Percentiles rank a stretch among this genome's conserved stretches.
phyloP scores from a whole-genome alignment of 1,140 invertebrate genomes.

The Daktulosphaira vitifoliae region DNA sequence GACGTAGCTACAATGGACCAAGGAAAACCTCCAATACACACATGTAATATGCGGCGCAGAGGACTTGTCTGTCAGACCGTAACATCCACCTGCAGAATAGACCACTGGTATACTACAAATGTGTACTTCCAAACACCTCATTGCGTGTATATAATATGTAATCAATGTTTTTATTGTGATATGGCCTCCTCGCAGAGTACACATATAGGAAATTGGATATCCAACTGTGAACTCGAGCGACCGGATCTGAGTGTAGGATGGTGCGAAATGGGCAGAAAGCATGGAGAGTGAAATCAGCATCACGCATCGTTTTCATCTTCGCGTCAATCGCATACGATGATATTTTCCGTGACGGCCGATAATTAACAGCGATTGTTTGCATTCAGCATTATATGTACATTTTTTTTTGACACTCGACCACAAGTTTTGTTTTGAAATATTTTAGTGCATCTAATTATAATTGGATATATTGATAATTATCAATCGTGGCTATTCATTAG shows the following conservation, averaged over 20 bases:
- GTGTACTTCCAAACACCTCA: slow-evolving; percentile 2
- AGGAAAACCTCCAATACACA: too few relatives aligned
- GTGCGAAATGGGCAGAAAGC: slow-evolving; percentile 2
- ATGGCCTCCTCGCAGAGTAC: too few relatives aligned
- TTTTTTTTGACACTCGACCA: too few relatives aligned
- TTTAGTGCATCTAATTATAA: too few relatives aligned
- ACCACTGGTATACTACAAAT: too few relatives aligned
- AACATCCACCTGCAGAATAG: slow-evolving; percentile 20
- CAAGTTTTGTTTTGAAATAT: too few relatives aligned
- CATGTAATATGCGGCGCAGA: too few relatives aligned
- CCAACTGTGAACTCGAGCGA: neutral
- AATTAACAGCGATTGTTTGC: slow-evolving; percentile 6
- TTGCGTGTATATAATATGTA: neutral
- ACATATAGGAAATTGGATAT: slow-evolving; percentile 14
- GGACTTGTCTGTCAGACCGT: slow-evolving; percentile 2
- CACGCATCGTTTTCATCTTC: neutral
- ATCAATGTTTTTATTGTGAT: too few relatives aligned
- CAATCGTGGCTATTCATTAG: too few relatives aligned
- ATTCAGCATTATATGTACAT: neutral
- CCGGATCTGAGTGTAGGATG: too few relatives aligned
- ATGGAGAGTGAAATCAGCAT: slow-evolving; percentile 16
- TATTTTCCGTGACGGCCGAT: neutral
- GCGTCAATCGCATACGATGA: neutral
- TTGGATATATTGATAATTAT: too few relatives aligned
- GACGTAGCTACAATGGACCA: too few relatives aligned